Base-by-base conservation (phyloP, 2,797 vertebrate genomes). In the Clamator glandarius region DNA sequence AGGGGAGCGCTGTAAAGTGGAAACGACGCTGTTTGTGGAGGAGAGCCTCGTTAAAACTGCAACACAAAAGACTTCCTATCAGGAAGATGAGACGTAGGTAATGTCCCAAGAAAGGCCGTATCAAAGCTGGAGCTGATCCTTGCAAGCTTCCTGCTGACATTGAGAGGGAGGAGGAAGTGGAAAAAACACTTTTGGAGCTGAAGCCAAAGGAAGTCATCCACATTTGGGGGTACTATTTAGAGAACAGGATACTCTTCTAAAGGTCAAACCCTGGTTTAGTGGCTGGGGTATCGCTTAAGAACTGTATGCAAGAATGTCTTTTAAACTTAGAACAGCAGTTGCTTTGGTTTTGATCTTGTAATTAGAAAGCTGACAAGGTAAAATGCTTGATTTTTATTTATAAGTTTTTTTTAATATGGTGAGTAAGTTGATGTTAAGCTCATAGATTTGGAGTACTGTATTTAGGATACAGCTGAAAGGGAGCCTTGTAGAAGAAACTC, bases 61-160 rank as follows among this genome's bases (percentile, higher is more conserved):
- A 8, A 0, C 3, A 64, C 68, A 75, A 64, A 86, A 50, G 39
- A 16, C 8, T 90, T 96, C 79, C 95, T 55, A 12, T 39, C 91
- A 75, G 94, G 91, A 90, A 91, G 83, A 41, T 66, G 87, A 93
- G 66, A 81, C 50, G 5, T 8, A 51, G 58, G 68, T 89, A 23
- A 78, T 69, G 80, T 73, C 93, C 90, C 67, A 42, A 36, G 58
- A 75, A 89, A 44, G 62, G 80, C 58, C n/a, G 5, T 8, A 62
- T 66, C 77, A 81, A 64, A 84, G 58, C 63, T 62, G n/a, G 20
- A 88, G 73, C 35, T 91, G 26, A 75, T 63, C 90, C 55, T 88
- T 44, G 80, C 70, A 72, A 80, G 73, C 77, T 96, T 95, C 94
- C 94, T 94, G 76, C 92, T 92, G 84, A 25, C 39, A 39, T 12